A percentile compares a stretch with the other conserved stretches of the same genome.
Evolutionary conservation across 2,113 vertebrate genomes (phyloP).

Genomic region (Colaptes auratus): DNA sequence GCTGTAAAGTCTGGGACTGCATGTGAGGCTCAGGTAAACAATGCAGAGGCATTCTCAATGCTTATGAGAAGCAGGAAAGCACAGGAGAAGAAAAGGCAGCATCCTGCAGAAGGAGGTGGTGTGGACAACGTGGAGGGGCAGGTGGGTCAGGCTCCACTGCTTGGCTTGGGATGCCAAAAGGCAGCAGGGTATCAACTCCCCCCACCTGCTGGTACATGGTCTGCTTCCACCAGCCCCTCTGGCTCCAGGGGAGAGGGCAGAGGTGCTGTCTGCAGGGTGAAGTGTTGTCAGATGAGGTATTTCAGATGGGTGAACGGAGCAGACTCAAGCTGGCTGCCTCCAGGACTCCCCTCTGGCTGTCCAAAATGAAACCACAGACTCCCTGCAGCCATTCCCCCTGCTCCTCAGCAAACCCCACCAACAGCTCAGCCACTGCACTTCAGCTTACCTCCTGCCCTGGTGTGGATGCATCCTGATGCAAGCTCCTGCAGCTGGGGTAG

Average conservation of each 20-base stretch:
- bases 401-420: neutral
- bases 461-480: no score
- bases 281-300: accelerated
- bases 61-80: neutral
- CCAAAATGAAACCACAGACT: neutral
- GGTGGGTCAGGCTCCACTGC: neutral
- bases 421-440: neutral
- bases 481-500: no score
- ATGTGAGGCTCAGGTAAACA: constrained; percentile 9
- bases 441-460: no score
- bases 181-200: accelerated
- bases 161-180: neutral
- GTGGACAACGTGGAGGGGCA: neutral
- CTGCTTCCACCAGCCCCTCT: neutral
- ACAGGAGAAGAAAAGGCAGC: neutral
- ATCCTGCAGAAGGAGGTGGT: neutral
- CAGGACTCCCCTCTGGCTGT: neutral
- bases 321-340: neutral
- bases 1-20: neutral
- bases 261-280: neutral
- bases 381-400: neutral
- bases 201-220: neutral
- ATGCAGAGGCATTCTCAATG: neutral
- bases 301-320: neutral
- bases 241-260: accelerated